Percentiles rank a stretch among this genome's conserved stretches.
phyloP scores from a whole-genome alignment of 2,797 vertebrate species.

The Phoeniculus purpureus region DNA sequence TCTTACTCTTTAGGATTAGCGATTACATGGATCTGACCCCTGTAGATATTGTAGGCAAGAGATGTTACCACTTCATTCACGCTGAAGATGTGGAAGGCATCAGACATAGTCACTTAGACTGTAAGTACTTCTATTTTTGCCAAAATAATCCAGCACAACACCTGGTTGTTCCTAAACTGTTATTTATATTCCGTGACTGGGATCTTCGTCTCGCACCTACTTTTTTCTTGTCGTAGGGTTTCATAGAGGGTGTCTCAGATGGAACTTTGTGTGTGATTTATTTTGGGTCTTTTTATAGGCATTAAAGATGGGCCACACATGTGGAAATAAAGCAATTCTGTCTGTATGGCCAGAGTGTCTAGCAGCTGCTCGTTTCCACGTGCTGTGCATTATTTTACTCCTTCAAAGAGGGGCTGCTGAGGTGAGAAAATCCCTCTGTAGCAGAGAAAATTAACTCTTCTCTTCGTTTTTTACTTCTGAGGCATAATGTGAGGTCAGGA shows the following conservation, averaged over 20 bases:
- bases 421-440: not conserved
- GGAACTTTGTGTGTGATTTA: not conserved
- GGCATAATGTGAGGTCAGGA: not conserved
- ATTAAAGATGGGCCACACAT: not conserved
- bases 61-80: constrained; percentile 98
- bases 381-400: constrained; percentile 17
- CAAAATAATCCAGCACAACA: not conserved
- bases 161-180: not conserved
- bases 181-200: not conserved
- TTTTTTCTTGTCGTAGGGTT: not conserved
- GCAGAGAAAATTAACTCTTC: not conserved
- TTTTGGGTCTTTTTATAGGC: not conserved
- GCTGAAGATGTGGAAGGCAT: constrained; percentile 98
- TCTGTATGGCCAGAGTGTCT: not conserved
- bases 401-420: not conserved
- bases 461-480: not conserved
- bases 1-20: constrained; percentile 85
- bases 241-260: not conserved
- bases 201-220: not conserved
- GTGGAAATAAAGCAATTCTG: not conserved
- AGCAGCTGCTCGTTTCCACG: not conserved
- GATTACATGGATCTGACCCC: constrained; percentile 99
- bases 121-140: constrained; percentile 83
- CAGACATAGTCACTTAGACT: constrained; percentile 93
- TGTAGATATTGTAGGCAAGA: constrained; percentile 96